Evolutionary conservation across 2,797 vertebrate genomes (phyloP), one percentile per base, ranked within the genome.

Genomic region (Leuciscus waleckii): DNA sequence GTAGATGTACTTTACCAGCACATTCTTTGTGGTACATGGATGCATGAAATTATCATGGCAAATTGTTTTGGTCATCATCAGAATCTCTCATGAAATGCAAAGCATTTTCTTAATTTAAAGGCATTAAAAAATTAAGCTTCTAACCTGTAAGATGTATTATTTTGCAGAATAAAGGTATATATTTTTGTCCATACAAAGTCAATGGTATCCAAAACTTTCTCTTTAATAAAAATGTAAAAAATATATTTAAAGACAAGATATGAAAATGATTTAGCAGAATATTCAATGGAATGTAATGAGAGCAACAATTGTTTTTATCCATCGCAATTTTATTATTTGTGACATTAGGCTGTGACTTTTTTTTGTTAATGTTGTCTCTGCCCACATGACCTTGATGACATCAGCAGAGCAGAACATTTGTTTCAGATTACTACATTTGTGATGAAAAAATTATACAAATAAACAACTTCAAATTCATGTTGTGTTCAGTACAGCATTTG

Each of bases 381-480:
- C 46, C 29, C 49, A 56, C 49, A 56, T 54, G 49, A 69, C 17
- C 67, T 76, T 76, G 73, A 32, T 76, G 10, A 49, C 41, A 46
- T 79, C 41, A 35, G 41, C 61, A 67, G 77, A 65, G 65, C 32
- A 46, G 10, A 63, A 17, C 3, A 21, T 6, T 23, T 23, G 2
- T 65, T 67, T 91, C 82, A 88, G 88, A 91, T 89, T 89, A 90
- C 90, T 88, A 83, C 86, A 76, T n/a, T 84, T 49, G 41, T 41
- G 80, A 75, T 67, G 58, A 26, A 63, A 63, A 43, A n/a, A 17
- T 1, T 0, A 13, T 23, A 3, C 13, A 67, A 69, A 39, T n/a
- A 7, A n/a, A 14, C 21, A n/a, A 14, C 37, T 70, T 70, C 14
- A 76, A 56, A 16, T 17, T 32, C 14, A 23, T 21, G 32, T 69